phyloP scores from a whole-genome alignment of 2,797 vertebrate species.

The Tachyglossus aculeatus region DNA sequence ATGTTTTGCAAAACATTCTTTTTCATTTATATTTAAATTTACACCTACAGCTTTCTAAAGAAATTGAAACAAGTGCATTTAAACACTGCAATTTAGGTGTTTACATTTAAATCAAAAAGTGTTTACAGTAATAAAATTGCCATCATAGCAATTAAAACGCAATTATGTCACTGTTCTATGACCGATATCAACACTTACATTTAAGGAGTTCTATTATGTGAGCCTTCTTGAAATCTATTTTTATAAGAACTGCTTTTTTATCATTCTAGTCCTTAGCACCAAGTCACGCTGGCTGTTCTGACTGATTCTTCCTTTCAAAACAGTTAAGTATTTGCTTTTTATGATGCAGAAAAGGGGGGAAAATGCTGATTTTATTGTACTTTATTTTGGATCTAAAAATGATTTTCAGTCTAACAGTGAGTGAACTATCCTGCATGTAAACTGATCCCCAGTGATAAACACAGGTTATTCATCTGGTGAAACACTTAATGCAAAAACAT shows the following conservation, averaged over 20 bases:
- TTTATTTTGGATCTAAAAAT: too few relatives aligned
- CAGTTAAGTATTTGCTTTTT: not conserved
- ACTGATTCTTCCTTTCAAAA: slow-evolving; percentile 1
- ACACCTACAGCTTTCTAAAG: slow-evolving; percentile 15
- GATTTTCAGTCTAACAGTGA: too few relatives aligned
- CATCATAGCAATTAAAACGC: slow-evolving; percentile 16
- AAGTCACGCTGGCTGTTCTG: not conserved
- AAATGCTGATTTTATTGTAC: not conserved
- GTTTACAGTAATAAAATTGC: slow-evolving; percentile 14
- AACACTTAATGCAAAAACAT: too few relatives aligned
- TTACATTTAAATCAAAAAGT: slow-evolving; percentile 40
- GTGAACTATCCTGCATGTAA: too few relatives aligned
- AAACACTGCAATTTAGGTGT: slow-evolving; percentile 31
- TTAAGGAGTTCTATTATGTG: not conserved
- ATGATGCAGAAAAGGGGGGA: not conserved
- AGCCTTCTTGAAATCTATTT: not conserved
- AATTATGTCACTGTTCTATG: not conserved
- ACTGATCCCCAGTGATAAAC: too few relatives aligned
- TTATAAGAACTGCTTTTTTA: not conserved
- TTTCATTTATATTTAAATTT: slow-evolving; percentile 28
- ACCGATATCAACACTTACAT: not conserved
- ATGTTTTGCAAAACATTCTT: slow-evolving; percentile 13
- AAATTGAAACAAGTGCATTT: slow-evolving; percentile 29
- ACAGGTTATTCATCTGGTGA: too few relatives aligned
- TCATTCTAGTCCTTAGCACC: not conserved